Evolutionary conservation across 2,797 vertebrate species (phyloP).

Genomic region (Typhlichthys eigenmanni): DNA sequence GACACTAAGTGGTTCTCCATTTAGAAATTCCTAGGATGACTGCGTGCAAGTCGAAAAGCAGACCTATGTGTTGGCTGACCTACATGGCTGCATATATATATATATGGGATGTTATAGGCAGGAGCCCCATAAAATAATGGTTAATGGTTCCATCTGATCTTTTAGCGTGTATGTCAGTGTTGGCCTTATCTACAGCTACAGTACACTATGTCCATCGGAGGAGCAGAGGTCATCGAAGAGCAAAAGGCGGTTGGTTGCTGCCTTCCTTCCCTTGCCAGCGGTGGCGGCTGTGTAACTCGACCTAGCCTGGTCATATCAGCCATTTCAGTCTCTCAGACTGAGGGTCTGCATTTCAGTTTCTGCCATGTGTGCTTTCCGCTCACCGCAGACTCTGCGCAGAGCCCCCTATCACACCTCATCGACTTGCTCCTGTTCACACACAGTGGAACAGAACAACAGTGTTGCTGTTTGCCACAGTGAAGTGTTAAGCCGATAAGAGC

Average conservation of each 20-base stretch:
- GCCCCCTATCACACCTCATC: conserved; percentile 46
- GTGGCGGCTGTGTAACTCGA: conserved; percentile 56
- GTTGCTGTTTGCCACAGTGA: conserved; percentile 58
- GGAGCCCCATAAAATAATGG: conserved; percentile 26
- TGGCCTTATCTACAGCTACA: conserved; percentile 2
- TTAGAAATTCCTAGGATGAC: conserved; percentile 47
- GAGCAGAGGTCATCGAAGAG: conserved; percentile 19
- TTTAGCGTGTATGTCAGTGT: conserved; percentile 31
- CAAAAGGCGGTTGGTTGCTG: conserved; percentile 53
- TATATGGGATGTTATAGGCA: conserved; percentile 28
- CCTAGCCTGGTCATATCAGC: conserved; percentile 36
- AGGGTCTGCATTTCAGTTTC: conserved; percentile 32
- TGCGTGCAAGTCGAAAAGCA: conserved; percentile 20
- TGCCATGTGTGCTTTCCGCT: conserved; percentile 35
- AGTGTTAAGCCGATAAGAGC: conserved; percentile 54
- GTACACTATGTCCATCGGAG: conserved; percentile 14
- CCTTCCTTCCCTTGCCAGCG: conserved; percentile 19
- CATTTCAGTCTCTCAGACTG: conserved; percentile 37
- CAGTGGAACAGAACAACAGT: conserved; percentile 51
- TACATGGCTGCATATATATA: conserved; percentile 47
- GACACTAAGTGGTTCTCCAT: conserved; percentile 44
- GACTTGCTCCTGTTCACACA: conserved; percentile 28
- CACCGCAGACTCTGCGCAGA: not conserved
- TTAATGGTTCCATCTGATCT: conserved; percentile 25
- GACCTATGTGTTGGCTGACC: conserved; percentile 30